A percentile compares a stretch with the other conserved stretches of the same genome.
Conservation (phyloP, 2,888 invertebrate genomes). For the Caenorhabditis sp. region DNA sequence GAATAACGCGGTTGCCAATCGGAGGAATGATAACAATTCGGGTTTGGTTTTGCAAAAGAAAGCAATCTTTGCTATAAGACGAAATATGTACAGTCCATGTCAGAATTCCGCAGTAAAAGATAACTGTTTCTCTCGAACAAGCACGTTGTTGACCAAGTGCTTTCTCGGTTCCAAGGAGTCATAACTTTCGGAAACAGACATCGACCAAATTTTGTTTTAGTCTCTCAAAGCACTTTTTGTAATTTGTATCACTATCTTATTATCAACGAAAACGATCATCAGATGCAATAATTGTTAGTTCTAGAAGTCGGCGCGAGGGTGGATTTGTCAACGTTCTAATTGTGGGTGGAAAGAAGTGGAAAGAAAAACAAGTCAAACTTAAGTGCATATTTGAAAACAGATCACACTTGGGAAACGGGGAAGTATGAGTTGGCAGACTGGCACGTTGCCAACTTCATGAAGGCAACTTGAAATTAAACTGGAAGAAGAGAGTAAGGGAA, state of each 20-base stretch:
- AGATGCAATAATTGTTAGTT: conserved; percentile 24
- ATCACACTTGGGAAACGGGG: background rate
- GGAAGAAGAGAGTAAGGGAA: too few species aligned
- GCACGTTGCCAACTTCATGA: background rate
- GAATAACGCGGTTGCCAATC: conserved; percentile 16
- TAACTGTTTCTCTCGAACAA: conserved; percentile 1
- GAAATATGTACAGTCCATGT: conserved; percentile 3
- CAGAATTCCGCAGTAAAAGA: background rate
- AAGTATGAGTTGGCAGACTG: background rate
- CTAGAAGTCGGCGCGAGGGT: background rate
- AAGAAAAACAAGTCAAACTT: conserved; percentile 11
- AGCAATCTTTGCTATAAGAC: too few species aligned
- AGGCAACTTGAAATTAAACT: too few species aligned
- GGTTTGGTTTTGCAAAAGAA: conserved; percentile 4
- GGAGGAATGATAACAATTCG: conserved; percentile 11
- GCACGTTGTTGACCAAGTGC: conserved; percentile 5
- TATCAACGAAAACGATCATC: conserved; percentile 6
- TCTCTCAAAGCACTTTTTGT: background rate
- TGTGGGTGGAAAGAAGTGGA: too few species aligned
- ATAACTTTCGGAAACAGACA: background rate
- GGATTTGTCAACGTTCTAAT: too few species aligned
- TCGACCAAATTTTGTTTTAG: background rate
- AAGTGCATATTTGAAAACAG: background rate
- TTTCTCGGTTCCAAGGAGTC: background rate
- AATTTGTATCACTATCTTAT: too few species aligned